Percentiles rank a stretch among this genome's conserved stretches.
These are phyloP conservation scores for Mobula birostris DNA, from an alignment of 2,113 vertebrate species.

Conservation along the genomic window DNA sequence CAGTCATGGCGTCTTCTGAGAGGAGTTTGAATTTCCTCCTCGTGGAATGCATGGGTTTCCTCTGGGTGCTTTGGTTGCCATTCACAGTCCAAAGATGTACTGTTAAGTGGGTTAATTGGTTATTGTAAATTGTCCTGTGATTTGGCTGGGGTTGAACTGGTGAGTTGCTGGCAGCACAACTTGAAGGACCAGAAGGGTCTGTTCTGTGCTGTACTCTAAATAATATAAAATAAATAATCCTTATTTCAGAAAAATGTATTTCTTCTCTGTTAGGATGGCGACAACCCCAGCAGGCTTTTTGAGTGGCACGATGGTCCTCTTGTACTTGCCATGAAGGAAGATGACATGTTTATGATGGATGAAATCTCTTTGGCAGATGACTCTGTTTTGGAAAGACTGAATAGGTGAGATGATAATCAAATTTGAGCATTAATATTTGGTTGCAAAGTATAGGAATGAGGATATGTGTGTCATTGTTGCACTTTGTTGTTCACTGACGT, in stretches of 20 bases:
- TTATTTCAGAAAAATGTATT: conserved; percentile 27
- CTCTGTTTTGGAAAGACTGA: conserved; percentile 92
- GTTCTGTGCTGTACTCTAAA: no score
- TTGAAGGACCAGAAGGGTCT: no score
- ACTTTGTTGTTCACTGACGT: conserved; percentile 1
- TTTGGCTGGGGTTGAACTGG: no score
- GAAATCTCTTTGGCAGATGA: conserved; percentile 96
- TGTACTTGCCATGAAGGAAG: conserved; percentile 84
- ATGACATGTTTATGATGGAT: conserved; percentile 85
- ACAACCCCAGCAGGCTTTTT: conserved; percentile 70
- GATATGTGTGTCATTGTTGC: neutral
- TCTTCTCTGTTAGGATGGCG: conserved; percentile 56
- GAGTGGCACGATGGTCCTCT: conserved; percentile 91
- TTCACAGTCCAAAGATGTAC: no score
- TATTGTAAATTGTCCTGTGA: no score
- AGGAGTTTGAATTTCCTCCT: no score
- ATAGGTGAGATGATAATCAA: conserved; percentile 66
- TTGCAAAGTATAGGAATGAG: neutral
- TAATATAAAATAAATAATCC: no score
- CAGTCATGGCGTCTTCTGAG: no score
- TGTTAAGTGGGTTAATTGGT: no score
- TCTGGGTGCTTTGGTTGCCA: no score
- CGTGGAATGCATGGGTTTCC: no score
- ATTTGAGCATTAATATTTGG: neutral
- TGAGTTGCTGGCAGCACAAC: no score